Conservation (phyloP, 2,797 vertebrate species). For the Limnodromus scolopaceus region DNA sequence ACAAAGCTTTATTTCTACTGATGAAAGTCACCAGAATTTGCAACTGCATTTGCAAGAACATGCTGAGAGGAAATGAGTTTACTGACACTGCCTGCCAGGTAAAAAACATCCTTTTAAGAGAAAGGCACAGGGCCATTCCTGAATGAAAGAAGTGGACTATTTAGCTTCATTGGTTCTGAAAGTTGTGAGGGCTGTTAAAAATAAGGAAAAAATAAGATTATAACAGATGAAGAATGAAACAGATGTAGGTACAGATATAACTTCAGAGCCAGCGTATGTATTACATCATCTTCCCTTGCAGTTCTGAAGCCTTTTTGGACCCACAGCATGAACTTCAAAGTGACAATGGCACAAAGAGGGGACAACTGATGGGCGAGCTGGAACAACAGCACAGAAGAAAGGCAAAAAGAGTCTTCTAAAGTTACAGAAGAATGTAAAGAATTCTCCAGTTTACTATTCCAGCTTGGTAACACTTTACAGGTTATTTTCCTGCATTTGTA, state of each 20-base stretch:
- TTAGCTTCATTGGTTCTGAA: neutral
- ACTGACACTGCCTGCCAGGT: neutral
- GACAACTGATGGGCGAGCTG: neutral
- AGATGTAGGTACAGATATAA: neutral
- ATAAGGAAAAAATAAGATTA: neutral
- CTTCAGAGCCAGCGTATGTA: accelerated
- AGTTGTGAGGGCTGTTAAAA: neutral
- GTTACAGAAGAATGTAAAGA: neutral
- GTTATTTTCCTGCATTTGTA: neutral
- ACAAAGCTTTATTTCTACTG: neutral
- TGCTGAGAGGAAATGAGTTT: neutral
- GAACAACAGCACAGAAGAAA: neutral
- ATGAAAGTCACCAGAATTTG: neutral
- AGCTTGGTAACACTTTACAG: neutral
- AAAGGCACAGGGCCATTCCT: neutral
- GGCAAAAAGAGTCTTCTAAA: neutral
- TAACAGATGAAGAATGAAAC: neutral
- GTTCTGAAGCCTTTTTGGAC: neutral
- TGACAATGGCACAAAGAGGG: accelerated
- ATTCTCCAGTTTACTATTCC: neutral
- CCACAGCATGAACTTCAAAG: accelerated
- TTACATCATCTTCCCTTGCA: neutral
- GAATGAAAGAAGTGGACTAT: neutral
- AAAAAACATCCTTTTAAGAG: neutral
- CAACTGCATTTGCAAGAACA: neutral